Percentiles rank a stretch among this genome's conserved stretches.
Evolutionary conservation across 2,888 invertebrate species (phyloP).

Genomic region (Lottia gigantea): DNA sequence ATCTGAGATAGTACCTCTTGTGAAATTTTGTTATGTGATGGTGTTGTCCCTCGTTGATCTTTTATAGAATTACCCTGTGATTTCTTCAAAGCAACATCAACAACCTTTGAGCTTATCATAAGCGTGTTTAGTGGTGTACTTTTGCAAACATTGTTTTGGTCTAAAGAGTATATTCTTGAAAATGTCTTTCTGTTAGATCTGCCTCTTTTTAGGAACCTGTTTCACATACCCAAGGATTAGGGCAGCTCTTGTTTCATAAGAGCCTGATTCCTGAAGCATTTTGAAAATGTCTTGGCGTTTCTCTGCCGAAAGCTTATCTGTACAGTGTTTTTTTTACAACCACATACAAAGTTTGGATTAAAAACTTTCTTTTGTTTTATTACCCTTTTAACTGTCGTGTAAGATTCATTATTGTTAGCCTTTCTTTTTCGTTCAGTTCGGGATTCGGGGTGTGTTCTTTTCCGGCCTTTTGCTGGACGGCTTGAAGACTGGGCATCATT

Average conservation of each 20-base stretch:
- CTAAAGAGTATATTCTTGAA: neutral
- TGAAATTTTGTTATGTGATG: neutral
- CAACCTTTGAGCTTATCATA: neutral
- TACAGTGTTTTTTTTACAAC: neutral
- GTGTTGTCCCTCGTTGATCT: neutral
- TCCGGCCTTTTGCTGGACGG: neutral
- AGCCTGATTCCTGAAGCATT: neutral
- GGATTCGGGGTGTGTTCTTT: neutral
- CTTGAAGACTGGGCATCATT: neutral
- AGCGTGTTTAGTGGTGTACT: neutral
- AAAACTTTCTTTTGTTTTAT: neutral
- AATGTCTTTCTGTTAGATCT: neutral
- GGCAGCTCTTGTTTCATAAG: neutral
- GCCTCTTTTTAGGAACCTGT: neutral
- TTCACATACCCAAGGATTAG: neutral
- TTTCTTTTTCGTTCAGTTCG: neutral
- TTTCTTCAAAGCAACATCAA: neutral
- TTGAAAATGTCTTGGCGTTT: neutral
- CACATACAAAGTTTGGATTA: neutral
- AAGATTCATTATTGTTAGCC: neutral
- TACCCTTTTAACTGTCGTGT: neutral
- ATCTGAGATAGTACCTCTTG: neutral
- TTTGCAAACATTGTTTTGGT: neutral
- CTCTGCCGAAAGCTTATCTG: neutral
- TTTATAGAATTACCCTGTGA: neutral